Evolutionary conservation across 2,888 invertebrate genomes (phyloP).

Genomic region (Agrypnus murinus): DNA sequence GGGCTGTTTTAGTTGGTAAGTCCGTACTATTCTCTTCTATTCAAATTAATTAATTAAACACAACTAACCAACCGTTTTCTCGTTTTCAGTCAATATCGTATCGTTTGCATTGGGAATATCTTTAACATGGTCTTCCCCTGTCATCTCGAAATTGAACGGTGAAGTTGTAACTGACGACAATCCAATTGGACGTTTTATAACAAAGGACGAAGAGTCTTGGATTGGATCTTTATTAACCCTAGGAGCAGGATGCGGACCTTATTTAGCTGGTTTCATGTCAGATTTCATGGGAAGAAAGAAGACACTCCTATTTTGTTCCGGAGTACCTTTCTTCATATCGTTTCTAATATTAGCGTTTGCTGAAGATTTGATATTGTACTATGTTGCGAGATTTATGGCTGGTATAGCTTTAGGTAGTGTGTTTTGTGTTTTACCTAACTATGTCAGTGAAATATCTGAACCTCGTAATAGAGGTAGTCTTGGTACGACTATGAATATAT

Average conservation of each 20-base stretch:
- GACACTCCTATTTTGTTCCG: conserved; percentile 77
- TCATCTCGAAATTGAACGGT: conserved; percentile 56
- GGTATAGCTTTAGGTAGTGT: conserved; percentile 81
- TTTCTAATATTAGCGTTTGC: conserved; percentile 65
- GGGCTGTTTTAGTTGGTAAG: conserved; percentile 33
- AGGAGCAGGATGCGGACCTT: conserved; percentile 78
- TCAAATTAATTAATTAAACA: too few species aligned
- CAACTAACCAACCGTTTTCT: conserved; percentile 45
- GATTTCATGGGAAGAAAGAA: conserved; percentile 78
- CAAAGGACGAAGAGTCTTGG: conserved; percentile 79
- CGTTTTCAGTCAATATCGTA: conserved; percentile 69
- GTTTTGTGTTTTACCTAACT: conserved; percentile 84
- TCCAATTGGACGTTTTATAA: conserved; percentile 72
- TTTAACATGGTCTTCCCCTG: conserved; percentile 70
- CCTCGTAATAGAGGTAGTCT: conserved; percentile 85
- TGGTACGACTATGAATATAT: conserved; percentile 87
- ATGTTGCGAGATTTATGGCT: conserved; percentile 70
- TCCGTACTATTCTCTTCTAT: not conserved
- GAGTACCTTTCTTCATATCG: conserved; percentile 77
- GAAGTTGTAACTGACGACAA: conserved; percentile 66
- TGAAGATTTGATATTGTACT: conserved; percentile 59
- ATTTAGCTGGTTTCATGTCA: conserved; percentile 80
- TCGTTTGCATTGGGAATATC: conserved; percentile 68
- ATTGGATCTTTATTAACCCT: conserved; percentile 80
- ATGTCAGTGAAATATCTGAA: conserved; percentile 83